These are phyloP conservation scores for Euphonia xanthogaster DNA, from an alignment of 2,797 vertebrate species.

Conservation along the genomic window DNA sequence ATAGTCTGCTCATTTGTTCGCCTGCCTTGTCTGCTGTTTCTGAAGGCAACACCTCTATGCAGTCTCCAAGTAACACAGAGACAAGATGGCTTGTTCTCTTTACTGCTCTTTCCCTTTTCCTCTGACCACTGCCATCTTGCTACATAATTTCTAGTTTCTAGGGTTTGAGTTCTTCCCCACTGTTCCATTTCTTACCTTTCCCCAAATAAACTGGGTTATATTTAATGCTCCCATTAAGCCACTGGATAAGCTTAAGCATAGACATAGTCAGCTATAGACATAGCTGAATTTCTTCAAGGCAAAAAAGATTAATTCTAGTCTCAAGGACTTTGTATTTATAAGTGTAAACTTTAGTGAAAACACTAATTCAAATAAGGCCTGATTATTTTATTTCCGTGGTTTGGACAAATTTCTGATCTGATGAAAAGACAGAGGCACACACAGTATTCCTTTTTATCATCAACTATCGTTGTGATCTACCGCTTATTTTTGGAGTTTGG, in stretches of 20 bases:
- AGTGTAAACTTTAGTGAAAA: not conserved
- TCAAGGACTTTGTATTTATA: not conserved
- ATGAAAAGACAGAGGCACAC: not conserved
- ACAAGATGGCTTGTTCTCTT: not conserved
- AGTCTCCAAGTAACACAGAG: not conserved
- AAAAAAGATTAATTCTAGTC: not conserved
- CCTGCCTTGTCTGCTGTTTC: not conserved
- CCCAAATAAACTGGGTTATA: not conserved
- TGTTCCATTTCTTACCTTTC: not conserved
- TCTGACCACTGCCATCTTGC: not conserved
- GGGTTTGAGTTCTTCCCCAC: not conserved
- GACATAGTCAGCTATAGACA: not conserved
- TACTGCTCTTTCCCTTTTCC: not conserved
- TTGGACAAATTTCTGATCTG: not conserved
- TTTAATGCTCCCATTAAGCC: not conserved
- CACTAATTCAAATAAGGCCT: not conserved
- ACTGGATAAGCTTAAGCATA: not conserved
- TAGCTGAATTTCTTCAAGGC: not conserved
- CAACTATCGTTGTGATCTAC: not conserved
- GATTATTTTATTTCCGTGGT: not conserved
- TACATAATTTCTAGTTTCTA: not conserved
- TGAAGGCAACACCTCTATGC: not conserved
- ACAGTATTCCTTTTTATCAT: not conserved
- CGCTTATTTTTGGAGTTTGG: not conserved
- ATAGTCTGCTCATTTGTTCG: rapidly evolving